Percentiles rank a stretch among this genome's conserved stretches.
Conservation (phyloP, 92 coral and sea anemone species). For the Porites rus region DNA sequence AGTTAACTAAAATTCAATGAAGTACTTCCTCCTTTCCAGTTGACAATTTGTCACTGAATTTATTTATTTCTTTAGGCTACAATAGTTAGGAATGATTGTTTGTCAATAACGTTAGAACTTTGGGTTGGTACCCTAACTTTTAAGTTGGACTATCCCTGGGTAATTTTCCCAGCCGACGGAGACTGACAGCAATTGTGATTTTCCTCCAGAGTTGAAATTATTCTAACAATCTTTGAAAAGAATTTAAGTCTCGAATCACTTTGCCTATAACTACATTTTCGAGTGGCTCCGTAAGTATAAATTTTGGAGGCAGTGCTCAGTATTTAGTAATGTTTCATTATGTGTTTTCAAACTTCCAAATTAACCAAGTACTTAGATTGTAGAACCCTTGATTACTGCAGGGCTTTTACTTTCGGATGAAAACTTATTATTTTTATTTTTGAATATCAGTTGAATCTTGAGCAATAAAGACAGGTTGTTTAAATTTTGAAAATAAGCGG, state of each 20-base stretch:
- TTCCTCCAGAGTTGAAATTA: neutral
- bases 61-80: no score
- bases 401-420: neutral
- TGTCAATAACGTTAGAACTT: neutral
- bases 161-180: neutral
- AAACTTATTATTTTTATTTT: neutral
- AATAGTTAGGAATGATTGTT: no score
- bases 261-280: no score
- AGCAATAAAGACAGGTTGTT: neutral
- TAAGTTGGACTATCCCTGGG: neutral
- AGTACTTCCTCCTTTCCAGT: no score
- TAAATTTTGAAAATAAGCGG: neutral
- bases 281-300: no score
- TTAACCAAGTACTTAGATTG: neutral
- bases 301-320: no score
- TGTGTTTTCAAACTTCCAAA: no score
- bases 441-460: neutral
- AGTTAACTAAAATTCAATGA: no score
- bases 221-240: neutral
- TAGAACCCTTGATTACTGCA: neutral
- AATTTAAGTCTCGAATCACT: no score
- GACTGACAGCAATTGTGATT: neutral
- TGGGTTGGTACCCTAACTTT: neutral
- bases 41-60: no score
- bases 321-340: no score